Evolutionary conservation across 2,888 invertebrate genomes (phyloP), one percentile per base, ranked within the genome.

Genomic region (Oscheius sp.): DNA sequence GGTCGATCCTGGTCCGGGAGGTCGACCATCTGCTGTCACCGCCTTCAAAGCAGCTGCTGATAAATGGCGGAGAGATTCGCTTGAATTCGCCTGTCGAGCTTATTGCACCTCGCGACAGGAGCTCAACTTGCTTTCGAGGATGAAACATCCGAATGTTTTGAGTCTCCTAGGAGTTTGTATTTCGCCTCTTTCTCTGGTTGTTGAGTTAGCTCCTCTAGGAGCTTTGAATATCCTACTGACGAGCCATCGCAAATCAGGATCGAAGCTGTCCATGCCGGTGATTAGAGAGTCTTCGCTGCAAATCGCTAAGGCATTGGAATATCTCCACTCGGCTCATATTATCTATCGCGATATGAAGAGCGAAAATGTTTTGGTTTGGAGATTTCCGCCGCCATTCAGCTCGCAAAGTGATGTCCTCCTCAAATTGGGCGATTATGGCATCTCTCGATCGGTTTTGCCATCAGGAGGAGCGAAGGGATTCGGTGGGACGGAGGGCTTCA

Each of bases 351-450:
- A 86, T 70, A 69, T 85, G 65, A 93, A 98, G 68, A 94, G 95
- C 0, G 97, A 97, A 87, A 98, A 98, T 89, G 95, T 98, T 46
- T 89, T 98, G 2, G 96, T 96, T n/a, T 98, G 97, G 97, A 91
- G 92, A 76, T 91, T 97, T 89, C 96, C 97, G 0, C 89, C 91
- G 25, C 92, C 95, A 0, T 91, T 91, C 85, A 74, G 80, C 58
- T 31, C 50, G 12, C 78, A 76, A 67, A 65, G 65, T 2, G 82
- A 83, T 33, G 87, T 89, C 2, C 75, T 86, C 31, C 92, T 97
- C 61, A 96, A 96, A 87, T 91, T 98, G 3, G 97, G 96, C 0
- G 98, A 98, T 89, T 98, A 98, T 88, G 97, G 84, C 23, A 86
- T 86, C 29, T 84, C 84, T 8, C 74, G 86, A 61, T 75, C 75